phyloP scores from a whole-genome alignment of 1,140 invertebrate genomes.

The Heliothis subflexa region DNA sequence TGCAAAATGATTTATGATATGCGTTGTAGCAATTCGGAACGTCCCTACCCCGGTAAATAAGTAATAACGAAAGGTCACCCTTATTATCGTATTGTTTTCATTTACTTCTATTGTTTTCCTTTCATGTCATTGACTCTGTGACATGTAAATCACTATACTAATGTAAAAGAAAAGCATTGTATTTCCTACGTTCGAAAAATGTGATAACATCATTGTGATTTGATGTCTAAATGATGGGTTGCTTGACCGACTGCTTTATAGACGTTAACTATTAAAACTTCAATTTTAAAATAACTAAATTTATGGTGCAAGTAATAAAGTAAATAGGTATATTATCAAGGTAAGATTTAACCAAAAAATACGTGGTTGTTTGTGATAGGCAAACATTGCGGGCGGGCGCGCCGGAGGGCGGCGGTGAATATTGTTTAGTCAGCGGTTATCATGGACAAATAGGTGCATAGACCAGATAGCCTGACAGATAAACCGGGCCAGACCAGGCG shows the following conservation, averaged over 20 bases:
- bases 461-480: slow-evolving; percentile 61
- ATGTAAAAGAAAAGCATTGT: not conserved
- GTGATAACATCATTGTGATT: no score
- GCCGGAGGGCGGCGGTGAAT: slow-evolving; percentile 67
- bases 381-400: slow-evolving; percentile 78
- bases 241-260: slow-evolving; percentile 16
- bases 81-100: slow-evolving; percentile 16
- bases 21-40: not conserved
- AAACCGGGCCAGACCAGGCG: slow-evolving; percentile 44
- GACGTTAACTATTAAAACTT: not conserved
- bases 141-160: not conserved
- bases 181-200: not conserved
- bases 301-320: slow-evolving; percentile 56
- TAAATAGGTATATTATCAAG: slow-evolving; percentile 62
- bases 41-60: not conserved
- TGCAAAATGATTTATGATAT: not conserved
- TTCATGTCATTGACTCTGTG: not conserved
- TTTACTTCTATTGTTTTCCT: slow-evolving; percentile 23
- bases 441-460: slow-evolving; percentile 70
- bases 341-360: slow-evolving; percentile 65
- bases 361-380: slow-evolving; percentile 61
- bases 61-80: slow-evolving; percentile 17
- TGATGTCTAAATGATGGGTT: not conserved
- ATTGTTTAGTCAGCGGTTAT: slow-evolving; percentile 75
- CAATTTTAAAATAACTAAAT: slow-evolving; percentile 17